Percentiles rank a stretch among this genome's conserved stretches.
Evolutionary conservation across 2,888 invertebrate genomes (phyloP).

Genomic region (Volucella inflata): DNA sequence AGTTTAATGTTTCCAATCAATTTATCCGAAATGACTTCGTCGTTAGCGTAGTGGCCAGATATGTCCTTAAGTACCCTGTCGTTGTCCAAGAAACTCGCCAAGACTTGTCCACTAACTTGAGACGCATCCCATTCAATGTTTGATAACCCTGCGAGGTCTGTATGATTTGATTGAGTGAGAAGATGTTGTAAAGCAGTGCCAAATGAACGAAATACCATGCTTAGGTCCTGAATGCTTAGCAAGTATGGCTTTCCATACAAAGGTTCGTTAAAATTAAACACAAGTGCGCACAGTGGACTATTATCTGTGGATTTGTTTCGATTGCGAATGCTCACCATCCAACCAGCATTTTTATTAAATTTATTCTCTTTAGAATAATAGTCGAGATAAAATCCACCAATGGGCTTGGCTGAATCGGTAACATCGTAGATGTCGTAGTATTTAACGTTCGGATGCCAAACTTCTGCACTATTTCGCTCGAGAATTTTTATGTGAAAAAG

Average conservation of each 20-base stretch:
- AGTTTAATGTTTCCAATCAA: slow-evolving; percentile 87
- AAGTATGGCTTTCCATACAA: slow-evolving; percentile 87
- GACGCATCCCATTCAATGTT: slow-evolving; percentile 98
- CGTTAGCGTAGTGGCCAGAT: slow-evolving; percentile 90
- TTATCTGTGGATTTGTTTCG: slow-evolving; percentile 87
- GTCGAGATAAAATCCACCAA: slow-evolving; percentile 94
- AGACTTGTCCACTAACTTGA: slow-evolving; percentile 91
- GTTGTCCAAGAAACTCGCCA: slow-evolving; percentile 92
- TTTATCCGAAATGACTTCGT: slow-evolving; percentile 88
- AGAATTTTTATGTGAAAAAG: slow-evolving; percentile 91
- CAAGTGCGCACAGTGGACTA: slow-evolving; percentile 91
- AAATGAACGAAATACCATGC: slow-evolving; percentile 91
- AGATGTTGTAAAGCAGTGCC: slow-evolving; percentile 94
- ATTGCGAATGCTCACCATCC: slow-evolving; percentile 91
- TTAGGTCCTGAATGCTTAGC: slow-evolving; percentile 90
- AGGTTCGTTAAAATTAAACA: slow-evolving; percentile 92
- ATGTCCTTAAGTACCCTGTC: slow-evolving; percentile 86
- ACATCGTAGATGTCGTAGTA: slow-evolving; percentile 92
- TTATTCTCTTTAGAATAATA: slow-evolving; percentile 89
- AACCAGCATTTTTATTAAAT: slow-evolving; percentile 88
- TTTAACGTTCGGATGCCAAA: slow-evolving; percentile 94
- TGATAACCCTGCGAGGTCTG: slow-evolving; percentile 92
- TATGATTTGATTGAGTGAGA: slow-evolving; percentile 91
- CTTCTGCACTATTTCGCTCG: slow-evolving; percentile 86
- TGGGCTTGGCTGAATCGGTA: slow-evolving; percentile 83